A percentile compares a stretch with the other conserved stretches of the same genome.
phyloP scores from a whole-genome alignment of 2,113 vertebrate genomes.

The Malurus cyaneus region DNA sequence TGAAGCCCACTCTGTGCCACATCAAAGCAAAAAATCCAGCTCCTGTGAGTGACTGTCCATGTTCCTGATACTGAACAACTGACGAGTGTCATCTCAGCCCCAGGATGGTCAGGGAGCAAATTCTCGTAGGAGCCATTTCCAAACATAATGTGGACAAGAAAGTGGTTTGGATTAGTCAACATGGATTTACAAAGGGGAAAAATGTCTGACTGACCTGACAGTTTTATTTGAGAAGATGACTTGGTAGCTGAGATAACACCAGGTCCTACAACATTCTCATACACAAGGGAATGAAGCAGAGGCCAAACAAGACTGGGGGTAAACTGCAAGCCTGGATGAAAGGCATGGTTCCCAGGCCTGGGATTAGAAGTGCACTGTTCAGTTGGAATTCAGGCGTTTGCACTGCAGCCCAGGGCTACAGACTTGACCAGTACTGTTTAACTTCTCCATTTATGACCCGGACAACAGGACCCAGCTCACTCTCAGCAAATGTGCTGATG shows the following conservation, averaged over 20 bases:
- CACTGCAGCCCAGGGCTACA: neutral
- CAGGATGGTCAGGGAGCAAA: neutral
- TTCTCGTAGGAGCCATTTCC: neutral
- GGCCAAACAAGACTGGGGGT: neutral
- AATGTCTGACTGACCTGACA: neutral
- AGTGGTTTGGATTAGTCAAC: neutral
- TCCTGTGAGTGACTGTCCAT: neutral
- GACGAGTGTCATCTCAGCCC: neutral
- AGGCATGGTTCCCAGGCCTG: rapidly evolving
- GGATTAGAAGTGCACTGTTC: rapidly evolving
- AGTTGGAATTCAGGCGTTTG: neutral
- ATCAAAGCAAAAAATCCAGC: neutral
- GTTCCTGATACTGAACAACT: neutral
- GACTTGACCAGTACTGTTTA: neutral
- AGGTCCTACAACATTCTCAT: neutral
- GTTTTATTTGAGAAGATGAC: neutral
- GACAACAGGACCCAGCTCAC: neutral
- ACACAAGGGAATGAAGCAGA: neutral
- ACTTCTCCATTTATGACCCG: neutral
- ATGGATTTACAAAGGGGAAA: neutral
- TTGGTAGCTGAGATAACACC: neutral
- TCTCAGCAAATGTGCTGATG: neutral
- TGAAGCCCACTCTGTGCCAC: neutral
- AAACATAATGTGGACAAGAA: neutral
- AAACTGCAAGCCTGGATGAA: neutral